phyloP scores from a whole-genome alignment of 1,140 invertebrate genomes.

The Rhopalosiphum padi region DNA sequence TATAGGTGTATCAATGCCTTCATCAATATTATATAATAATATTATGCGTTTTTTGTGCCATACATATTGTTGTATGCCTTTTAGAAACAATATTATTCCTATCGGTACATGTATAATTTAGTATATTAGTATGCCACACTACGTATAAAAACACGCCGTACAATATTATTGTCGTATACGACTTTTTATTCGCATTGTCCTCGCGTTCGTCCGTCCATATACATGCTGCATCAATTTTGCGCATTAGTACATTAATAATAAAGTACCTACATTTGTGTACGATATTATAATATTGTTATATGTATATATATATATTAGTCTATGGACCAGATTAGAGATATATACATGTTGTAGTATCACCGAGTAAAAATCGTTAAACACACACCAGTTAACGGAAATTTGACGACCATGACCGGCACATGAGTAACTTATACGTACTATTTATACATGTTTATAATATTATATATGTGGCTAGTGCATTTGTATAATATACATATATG shows the following conservation, averaged over 20 bases:
- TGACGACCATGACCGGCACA: constrained; percentile 4
- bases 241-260: neutral
- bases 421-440: neutral
- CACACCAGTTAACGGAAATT: constrained; percentile 10
- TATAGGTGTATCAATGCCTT: neutral
- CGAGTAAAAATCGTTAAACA: neutral
- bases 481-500: neutral
- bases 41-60: neutral
- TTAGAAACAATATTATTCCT: neutral
- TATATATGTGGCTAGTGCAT: neutral
- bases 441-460: constrained; percentile 2
- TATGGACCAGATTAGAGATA: neutral
- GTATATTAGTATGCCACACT: neutral
- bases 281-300: neutral
- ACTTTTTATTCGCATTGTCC: neutral
- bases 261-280: neutral
- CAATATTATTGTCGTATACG: neutral
- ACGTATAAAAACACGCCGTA: neutral
- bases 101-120: neutral
- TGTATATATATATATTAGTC: constrained; percentile 8
- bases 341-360: neutral
- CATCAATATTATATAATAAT: neutral
- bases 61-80: neutral
- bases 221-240: neutral
- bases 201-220: neutral